phyloP scores from a whole-genome alignment of 2,113 vertebrate species.

The Gorsachius goisagi region DNA sequence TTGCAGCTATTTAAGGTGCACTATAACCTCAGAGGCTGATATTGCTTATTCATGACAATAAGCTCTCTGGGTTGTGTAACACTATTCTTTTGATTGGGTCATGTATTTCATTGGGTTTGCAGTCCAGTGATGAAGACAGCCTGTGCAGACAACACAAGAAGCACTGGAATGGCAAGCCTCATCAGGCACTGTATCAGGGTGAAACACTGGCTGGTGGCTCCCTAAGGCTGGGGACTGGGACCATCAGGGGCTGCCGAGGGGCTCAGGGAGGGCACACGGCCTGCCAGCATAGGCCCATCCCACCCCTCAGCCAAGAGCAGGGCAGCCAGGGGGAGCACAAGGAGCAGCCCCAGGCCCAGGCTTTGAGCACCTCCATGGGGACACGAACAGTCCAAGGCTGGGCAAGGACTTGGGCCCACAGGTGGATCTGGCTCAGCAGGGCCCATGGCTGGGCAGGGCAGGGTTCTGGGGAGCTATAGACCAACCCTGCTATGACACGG shows the following conservation, averaged over 20 bases:
- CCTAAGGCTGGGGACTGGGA: not conserved
- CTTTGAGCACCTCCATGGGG: not conserved
- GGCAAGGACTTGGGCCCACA: rapidly evolving
- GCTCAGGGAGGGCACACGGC: not conserved
- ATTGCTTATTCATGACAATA: not conserved
- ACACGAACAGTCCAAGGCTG: not conserved
- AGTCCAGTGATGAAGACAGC: not conserved
- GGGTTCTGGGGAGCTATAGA: too few relatives aligned
- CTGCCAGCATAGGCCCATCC: not conserved
- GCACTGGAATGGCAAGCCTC: not conserved
- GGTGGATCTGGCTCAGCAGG: too few relatives aligned
- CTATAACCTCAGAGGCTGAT: not conserved
- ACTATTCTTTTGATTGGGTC: not conserved
- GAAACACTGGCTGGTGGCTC: not conserved
- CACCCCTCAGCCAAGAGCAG: not conserved
- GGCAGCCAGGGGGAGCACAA: not conserved
- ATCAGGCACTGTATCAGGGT: not conserved
- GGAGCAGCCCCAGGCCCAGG: too few relatives aligned
- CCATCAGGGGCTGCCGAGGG: rapidly evolving
- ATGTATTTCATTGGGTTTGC: not conserved
- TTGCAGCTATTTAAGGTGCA: not conserved
- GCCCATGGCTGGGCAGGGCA: too few relatives aligned
- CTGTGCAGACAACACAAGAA: not conserved
- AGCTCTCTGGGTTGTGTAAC: not conserved
- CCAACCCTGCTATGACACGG: rapidly evolving